Evolutionary conservation across 2,113 vertebrate genomes (phyloP).

Genomic region (Colossoma macropomum): DNA sequence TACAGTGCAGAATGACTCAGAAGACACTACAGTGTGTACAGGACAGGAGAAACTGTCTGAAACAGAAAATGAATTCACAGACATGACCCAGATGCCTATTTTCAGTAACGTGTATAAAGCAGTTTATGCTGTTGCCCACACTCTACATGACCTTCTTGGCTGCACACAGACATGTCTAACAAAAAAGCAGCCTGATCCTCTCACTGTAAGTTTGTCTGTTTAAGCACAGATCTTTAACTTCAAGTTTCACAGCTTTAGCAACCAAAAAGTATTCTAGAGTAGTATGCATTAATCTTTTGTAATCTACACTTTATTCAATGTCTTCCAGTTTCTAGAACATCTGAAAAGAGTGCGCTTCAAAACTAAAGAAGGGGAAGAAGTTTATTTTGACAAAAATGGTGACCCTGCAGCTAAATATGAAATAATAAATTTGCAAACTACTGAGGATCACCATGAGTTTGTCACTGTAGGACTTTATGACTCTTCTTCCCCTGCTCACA

Average conservation of each 20-base stretch:
- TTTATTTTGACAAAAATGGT: conserved; percentile 76
- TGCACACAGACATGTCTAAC: not conserved
- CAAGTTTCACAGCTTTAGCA: too few species aligned
- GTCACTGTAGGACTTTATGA: conserved; percentile 60
- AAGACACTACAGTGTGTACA: conserved; percentile 36
- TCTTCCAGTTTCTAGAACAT: conserved; percentile 69
- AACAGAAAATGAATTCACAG: conserved; percentile 59
- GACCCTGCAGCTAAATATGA: conserved; percentile 74
- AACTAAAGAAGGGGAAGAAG: conserved; percentile 63
- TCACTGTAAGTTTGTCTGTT: not conserved
- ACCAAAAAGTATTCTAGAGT: too few species aligned
- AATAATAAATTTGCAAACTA: conserved; percentile 75
- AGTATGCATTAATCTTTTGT: too few species aligned
- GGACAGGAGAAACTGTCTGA: conserved; percentile 52
- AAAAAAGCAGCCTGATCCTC: conserved; percentile 28
- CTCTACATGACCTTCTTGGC: conserved; percentile 53
- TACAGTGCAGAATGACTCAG: not conserved
- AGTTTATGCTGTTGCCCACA: conserved; percentile 68
- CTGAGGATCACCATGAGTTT: conserved; percentile 58
- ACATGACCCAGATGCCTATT: conserved; percentile 57
- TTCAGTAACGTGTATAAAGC: conserved; percentile 72
- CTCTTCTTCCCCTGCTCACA: conserved; percentile 42
- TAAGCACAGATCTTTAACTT: too few species aligned
- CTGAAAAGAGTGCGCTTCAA: conserved; percentile 70
- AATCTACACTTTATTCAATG: not conserved